phyloP scores from a whole-genome alignment of 2,888 invertebrate species.

The Blomia tropicalis region DNA sequence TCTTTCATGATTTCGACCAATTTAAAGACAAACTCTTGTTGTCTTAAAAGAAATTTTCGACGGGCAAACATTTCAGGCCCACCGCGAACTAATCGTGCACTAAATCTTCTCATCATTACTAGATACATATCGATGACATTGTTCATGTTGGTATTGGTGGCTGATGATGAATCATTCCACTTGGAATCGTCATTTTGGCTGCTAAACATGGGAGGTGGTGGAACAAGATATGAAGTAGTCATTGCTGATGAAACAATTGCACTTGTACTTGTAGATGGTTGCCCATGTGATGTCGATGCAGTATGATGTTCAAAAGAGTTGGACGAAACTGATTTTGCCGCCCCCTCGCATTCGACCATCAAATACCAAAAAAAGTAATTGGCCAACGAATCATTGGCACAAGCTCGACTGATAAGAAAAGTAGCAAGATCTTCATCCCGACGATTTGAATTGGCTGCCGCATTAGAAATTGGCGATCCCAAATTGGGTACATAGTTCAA shows the following conservation, averaged over 20 bases:
- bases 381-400: conserved; percentile 69
- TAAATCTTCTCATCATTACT: conserved; percentile 71
- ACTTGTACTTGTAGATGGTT: not conserved
- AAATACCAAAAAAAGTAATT: conserved; percentile 98
- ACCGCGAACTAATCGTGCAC: conserved; percentile 45
- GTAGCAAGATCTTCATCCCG: conserved; percentile 52
- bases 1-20: conserved; percentile 69
- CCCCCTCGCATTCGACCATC: conserved; percentile 81
- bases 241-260: not conserved
- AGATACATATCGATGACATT: conserved; percentile 66
- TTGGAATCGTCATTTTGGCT: conserved; percentile 43
- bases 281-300: not conserved
- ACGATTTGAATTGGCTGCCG: not conserved
- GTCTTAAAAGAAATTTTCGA: conserved; percentile 58
- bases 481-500: not conserved
- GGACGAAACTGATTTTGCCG: conserved; percentile 39
- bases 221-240: conserved; percentile 1
- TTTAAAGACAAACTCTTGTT: conserved; percentile 78
- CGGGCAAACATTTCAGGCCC: conserved; percentile 35
- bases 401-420: conserved; percentile 75
- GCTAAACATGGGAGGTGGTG: not conserved
- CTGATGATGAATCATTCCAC: conserved; percentile 39
- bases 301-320: not conserved
- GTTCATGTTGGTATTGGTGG: conserved; percentile 43
- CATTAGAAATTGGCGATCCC: not conserved